Conservation (phyloP, 2,888 invertebrate genomes). For the Xestia rhomboidea region DNA sequence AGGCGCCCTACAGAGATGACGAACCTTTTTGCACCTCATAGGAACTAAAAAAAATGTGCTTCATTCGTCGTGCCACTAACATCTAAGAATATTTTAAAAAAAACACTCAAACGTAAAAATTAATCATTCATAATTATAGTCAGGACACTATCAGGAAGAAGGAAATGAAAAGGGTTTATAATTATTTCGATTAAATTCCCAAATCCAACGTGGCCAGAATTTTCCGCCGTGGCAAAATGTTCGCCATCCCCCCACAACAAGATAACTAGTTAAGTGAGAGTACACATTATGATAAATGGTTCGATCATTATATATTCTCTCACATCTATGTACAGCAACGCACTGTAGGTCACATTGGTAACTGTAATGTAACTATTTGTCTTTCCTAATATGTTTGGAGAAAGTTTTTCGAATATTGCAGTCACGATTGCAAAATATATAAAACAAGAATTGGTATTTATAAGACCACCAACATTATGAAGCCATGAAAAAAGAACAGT, state of each 20-base stretch:
- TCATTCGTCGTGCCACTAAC: background rate
- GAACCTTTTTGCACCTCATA: background rate
- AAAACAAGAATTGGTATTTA: background rate
- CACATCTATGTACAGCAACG: constrained; percentile 31
- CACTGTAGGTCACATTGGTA: constrained; percentile 45
- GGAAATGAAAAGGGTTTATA: background rate
- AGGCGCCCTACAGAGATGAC: constrained; percentile 33
- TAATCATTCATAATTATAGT: too few relatives aligned
- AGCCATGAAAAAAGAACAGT: background rate
- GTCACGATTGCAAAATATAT: constrained; percentile 2
- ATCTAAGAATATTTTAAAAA: background rate
- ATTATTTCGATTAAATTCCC: background rate
- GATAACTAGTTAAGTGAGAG: constrained; percentile 71
- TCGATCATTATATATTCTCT: constrained; percentile 61
- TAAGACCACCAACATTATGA: background rate
- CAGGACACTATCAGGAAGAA: background rate
- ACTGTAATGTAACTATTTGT: constrained; percentile 37
- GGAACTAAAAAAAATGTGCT: background rate
- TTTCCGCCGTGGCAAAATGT: background rate
- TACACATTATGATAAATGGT: constrained; percentile 72
- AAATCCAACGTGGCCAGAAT: too few relatives aligned
- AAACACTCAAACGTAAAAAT: background rate
- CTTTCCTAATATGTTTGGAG: constrained; percentile 12
- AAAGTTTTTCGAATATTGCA: constrained; percentile 18
- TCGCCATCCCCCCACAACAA: constrained; percentile 40